These are phyloP conservation scores for Metallyticus violacea DNA, from an alignment of 2,888 invertebrate genomes.

Conservation along the genomic window DNA sequence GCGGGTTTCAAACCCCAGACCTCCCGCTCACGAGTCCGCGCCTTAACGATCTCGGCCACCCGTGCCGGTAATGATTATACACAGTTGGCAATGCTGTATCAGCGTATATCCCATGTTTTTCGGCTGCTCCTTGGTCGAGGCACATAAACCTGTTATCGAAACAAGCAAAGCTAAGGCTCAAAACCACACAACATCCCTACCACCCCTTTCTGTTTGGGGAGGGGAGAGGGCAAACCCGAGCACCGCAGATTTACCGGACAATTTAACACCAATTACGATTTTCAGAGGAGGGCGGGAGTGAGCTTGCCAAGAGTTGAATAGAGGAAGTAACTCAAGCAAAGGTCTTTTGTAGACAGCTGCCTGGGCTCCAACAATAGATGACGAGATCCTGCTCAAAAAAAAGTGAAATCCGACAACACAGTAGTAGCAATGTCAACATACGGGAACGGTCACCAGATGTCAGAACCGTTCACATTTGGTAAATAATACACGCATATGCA, in stretches of 20 bases:
- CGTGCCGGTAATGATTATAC: no score
- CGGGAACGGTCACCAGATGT: no score
- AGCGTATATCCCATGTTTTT: neutral
- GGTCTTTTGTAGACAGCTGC: neutral
- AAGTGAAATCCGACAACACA: neutral
- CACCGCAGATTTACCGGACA: constrained; percentile 26
- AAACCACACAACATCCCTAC: neutral
- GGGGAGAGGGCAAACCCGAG: neutral
- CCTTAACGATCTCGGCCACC: no score
- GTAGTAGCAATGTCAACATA: neutral
- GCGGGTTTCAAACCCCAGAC: no score
- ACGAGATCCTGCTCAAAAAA: neutral
- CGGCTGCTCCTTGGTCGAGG: neutral
- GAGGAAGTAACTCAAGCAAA: neutral
- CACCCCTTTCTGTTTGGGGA: neutral
- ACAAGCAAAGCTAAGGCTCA: neutral
- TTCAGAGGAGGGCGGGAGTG: constrained; percentile 3
- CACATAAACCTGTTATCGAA: neutral
- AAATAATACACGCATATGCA: no score
- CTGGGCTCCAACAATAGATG: neutral
- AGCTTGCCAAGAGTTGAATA: neutral
- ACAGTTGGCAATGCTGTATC: no score
- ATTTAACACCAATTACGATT: constrained; percentile 31
- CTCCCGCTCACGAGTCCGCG: no score
- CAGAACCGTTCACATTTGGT: no score